Evolutionary conservation across 1,140 invertebrate species (phyloP).

Genomic region (Orchestia grillus): DNA sequence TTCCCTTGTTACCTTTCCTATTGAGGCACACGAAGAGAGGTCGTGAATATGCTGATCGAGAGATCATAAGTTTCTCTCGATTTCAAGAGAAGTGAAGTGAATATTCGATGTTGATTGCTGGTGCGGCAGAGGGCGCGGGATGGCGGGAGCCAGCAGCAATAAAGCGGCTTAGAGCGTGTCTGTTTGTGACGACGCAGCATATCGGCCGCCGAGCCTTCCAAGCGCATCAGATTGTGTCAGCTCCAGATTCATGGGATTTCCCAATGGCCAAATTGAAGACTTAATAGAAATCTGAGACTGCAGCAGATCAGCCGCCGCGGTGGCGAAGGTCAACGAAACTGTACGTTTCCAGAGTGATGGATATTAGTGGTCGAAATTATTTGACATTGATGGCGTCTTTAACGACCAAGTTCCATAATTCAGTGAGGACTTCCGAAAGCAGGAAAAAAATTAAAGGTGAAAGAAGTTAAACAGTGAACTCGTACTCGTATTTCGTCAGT

Average conservation of each 20-base stretch:
- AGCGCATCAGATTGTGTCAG: neutral
- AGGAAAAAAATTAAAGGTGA: neutral
- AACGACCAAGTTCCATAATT: neutral
- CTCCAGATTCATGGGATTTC: constrained; percentile 11
- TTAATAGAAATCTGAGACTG: neutral
- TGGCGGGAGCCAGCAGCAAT: neutral
- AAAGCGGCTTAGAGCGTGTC: neutral
- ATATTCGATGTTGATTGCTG: constrained; percentile 1
- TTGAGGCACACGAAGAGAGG: neutral
- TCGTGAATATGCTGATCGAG: neutral
- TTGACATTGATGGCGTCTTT: neutral
- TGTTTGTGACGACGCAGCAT: constrained; percentile 6
- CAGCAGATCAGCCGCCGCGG: neutral
- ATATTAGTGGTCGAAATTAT: neutral
- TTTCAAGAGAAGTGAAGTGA: neutral
- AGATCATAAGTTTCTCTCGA: neutral
- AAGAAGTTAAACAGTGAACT: neutral
- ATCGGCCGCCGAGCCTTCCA: neutral
- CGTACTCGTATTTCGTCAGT: neutral
- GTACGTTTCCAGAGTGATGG: neutral
- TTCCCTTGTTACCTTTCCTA: neutral
- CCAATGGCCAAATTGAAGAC: neutral
- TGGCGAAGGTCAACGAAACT: neutral
- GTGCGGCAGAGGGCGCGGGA: neutral
- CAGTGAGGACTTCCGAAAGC: neutral